Conservation (phyloP, 1,140 invertebrate genomes). For the Drosophila jambulina region DNA sequence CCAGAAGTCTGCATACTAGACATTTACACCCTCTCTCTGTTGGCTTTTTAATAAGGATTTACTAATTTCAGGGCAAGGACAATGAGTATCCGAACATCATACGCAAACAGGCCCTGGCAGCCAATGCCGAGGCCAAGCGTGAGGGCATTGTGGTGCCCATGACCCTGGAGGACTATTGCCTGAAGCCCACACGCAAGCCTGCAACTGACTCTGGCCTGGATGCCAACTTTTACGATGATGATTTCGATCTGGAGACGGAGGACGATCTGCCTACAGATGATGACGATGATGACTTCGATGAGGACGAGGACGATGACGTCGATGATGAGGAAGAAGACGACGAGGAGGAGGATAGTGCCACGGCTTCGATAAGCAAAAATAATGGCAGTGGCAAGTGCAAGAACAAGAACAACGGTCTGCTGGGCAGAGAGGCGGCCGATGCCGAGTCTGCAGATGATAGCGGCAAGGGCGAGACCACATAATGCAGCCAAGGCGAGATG, state of each 20-base stretch:
- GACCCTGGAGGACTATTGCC: slow-evolving; percentile 99
- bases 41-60: slow-evolving; percentile 23
- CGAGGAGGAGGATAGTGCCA: slow-evolving; percentile 32
- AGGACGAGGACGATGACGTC: slow-evolving; percentile 80
- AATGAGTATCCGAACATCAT: slow-evolving; percentile 99
- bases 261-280: slow-evolving; percentile 91
- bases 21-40: slow-evolving; percentile 12
- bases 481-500: slow-evolving; percentile 46
- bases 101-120: slow-evolving; percentile 98
- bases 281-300: slow-evolving; percentile 86
- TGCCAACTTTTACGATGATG: slow-evolving; percentile 97
- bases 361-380: slow-evolving; percentile 57
- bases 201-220: slow-evolving; percentile 91
- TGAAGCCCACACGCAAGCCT: slow-evolving; percentile 94
- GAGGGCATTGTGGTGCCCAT: slow-evolving; percentile 98
- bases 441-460: slow-evolving; percentile 81
- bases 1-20: slow-evolving; percentile 18
- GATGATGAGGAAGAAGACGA: slow-evolving; percentile 86
- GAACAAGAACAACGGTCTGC: slow-evolving; percentile 65
- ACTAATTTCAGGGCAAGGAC: slow-evolving; percentile 91
- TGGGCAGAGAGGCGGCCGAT: slow-evolving; percentile 46
- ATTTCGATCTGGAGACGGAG: slow-evolving; percentile 93
- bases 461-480: slow-evolving; percentile 84
- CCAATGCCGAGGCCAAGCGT: slow-evolving; percentile 96
- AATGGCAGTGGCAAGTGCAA: slow-evolving; percentile 63